phyloP scores from a whole-genome alignment of 2,797 vertebrate genomes.

The Falco concolor region DNA sequence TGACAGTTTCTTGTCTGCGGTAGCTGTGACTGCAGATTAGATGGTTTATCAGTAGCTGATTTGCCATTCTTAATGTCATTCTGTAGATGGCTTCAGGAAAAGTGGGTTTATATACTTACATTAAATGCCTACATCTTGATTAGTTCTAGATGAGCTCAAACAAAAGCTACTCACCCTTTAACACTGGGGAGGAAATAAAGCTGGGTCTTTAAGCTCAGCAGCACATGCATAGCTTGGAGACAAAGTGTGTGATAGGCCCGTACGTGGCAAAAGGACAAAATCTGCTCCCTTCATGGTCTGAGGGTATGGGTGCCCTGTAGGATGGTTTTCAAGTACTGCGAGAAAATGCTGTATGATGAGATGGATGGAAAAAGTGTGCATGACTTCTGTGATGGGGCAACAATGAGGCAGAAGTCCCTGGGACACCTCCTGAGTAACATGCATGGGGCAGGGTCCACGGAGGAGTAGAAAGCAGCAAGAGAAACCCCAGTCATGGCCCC shows the following conservation, averaged over 20 bases:
- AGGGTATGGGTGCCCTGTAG: neutral
- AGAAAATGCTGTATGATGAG: neutral
- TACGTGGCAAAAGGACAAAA: neutral
- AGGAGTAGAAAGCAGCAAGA: neutral
- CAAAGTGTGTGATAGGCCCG: neutral
- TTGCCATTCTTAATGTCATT: slow-evolving; percentile 7
- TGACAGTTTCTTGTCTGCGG: neutral
- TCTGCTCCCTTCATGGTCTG: neutral
- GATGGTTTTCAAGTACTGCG: neutral
- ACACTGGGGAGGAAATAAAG: neutral
- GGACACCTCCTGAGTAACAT: neutral
- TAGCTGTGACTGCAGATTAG: neutral
- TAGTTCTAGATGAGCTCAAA: slow-evolving; percentile 1
- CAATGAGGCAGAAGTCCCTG: rapidly evolving
- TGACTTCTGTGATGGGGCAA: neutral
- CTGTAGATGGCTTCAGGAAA: slow-evolving; percentile 9
- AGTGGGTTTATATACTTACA: neutral
- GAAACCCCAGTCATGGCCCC: neutral
- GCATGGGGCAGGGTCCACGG: neutral
- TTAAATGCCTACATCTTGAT: neutral
- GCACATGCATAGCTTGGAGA: neutral
- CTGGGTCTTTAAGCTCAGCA: neutral
- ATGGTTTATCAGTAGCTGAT: neutral
- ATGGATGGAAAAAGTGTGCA: neutral
- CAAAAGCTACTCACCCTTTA: neutral